Conservation (phyloP, 2,113 vertebrate genomes). For the Dicaeum eximium region DNA sequence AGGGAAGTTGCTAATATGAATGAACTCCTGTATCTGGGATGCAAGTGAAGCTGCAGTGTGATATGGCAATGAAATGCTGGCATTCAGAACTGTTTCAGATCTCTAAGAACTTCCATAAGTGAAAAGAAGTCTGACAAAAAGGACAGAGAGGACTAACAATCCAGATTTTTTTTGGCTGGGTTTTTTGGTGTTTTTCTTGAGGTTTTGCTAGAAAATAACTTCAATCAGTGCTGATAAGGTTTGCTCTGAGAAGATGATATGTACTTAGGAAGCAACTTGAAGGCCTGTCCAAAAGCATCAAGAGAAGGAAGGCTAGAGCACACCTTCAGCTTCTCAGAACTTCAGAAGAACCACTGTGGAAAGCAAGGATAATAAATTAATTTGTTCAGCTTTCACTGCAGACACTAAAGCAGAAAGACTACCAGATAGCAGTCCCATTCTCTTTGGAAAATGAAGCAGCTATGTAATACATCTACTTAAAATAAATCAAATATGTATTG, state of each 20-base stretch:
- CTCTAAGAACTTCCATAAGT: not conserved
- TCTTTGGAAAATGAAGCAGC: not conserved
- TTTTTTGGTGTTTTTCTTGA: rapidly evolving
- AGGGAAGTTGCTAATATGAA: not conserved
- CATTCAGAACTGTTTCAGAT: not conserved
- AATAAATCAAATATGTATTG: not conserved
- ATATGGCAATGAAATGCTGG: not conserved
- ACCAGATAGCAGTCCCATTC: not conserved
- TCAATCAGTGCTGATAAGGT: not conserved
- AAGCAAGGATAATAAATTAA: not conserved
- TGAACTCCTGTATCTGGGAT: not conserved
- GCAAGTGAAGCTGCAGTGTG: not conserved
- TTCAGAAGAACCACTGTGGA: not conserved
- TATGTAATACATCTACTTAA: not conserved
- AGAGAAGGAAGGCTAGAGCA: not conserved
- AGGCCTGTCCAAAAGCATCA: not conserved
- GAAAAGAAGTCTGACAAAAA: not conserved
- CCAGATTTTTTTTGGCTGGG: rapidly evolving
- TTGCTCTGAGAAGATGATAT: not conserved
- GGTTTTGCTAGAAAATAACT: not conserved
- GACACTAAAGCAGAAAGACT: not conserved
- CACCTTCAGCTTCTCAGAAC: not conserved
- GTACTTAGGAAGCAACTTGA: not conserved
- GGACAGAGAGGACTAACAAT: not conserved
- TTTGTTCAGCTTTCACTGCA: not conserved